phyloP scores from a whole-genome alignment of 2,113 vertebrate species.

The Crotalus tigris region DNA sequence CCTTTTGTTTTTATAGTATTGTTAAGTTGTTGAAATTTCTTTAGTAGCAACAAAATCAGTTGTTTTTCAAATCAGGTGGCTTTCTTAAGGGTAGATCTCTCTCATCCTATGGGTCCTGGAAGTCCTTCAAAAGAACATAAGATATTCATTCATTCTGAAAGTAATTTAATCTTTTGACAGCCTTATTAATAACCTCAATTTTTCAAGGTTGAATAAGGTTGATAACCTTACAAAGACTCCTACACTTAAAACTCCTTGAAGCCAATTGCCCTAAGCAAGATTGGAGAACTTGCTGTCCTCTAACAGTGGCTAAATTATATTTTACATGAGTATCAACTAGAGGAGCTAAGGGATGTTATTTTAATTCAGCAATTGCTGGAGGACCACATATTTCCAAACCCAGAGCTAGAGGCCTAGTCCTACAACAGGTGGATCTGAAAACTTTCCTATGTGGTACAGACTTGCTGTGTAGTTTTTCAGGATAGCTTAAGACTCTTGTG shows the following conservation, averaged over 20 bases:
- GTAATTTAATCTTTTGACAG: background rate
- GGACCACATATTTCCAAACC: background rate
- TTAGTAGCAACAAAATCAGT: background rate
- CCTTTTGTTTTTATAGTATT: background rate
- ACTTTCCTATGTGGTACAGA: background rate
- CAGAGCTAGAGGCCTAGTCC: background rate
- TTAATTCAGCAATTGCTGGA: background rate
- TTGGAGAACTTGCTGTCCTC: background rate
- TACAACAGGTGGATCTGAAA: background rate
- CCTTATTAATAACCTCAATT: background rate
- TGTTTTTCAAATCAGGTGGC: background rate
- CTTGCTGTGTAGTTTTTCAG: too few species aligned
- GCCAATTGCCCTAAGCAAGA: background rate
- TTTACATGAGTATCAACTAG: background rate
- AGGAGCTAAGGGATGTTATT: background rate
- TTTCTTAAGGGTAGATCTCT: background rate
- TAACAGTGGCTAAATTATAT: background rate
- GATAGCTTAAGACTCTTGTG: background rate
- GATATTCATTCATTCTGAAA: background rate
- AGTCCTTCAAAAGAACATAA: background rate
- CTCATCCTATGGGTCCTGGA: background rate
- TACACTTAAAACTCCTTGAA: background rate
- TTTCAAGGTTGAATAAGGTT: background rate
- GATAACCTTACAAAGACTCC: background rate
- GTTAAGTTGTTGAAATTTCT: background rate